Percentiles rank a stretch among this genome's conserved stretches.
phyloP scores from a whole-genome alignment of 2,113 vertebrate species.

The Canis aureus region DNA sequence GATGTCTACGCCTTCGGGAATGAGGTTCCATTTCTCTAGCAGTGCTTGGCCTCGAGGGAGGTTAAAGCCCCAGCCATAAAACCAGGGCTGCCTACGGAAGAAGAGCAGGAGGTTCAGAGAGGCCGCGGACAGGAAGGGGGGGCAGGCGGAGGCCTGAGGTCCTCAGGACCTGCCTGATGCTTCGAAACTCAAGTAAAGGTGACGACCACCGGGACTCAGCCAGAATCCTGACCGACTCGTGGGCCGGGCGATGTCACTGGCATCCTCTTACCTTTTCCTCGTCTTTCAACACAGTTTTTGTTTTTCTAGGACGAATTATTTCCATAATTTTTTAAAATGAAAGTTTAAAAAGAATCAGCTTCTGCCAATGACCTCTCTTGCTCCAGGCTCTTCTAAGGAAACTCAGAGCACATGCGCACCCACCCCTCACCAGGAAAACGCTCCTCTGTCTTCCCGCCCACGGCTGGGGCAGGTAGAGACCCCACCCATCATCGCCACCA shows the following conservation, averaged over 20 bases:
- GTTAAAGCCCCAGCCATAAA: conserved; percentile 99
- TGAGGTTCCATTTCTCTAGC: conserved; percentile 99
- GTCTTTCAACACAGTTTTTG: too few relatives aligned
- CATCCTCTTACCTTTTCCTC: neutral
- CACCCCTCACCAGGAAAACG: neutral
- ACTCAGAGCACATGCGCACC: neutral
- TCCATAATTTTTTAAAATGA: neutral
- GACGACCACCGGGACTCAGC: fast-evolving
- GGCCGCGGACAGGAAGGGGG: fast-evolving
- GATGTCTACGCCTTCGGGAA: conserved; percentile 96
- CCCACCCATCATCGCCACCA: too few relatives aligned
- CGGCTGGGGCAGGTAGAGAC: neutral
- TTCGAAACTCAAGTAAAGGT: fast-evolving
- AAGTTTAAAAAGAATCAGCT: neutral
- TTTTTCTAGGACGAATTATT: neutral
- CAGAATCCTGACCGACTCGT: too few relatives aligned
- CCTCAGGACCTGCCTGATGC: fast-evolving
- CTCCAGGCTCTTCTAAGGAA: neutral
- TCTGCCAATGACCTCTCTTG: neutral
- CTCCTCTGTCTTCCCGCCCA: neutral
- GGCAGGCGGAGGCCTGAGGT: neutral
- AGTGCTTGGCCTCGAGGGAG: conserved; percentile 96
- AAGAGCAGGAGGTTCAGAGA: conserved; percentile 66
- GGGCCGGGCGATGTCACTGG: fast-evolving
- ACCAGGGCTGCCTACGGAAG: conserved; percentile 97